These are phyloP conservation scores for Laspeyria flexula DNA, from an alignment of 2,888 invertebrate species.

Conservation along the genomic window DNA sequence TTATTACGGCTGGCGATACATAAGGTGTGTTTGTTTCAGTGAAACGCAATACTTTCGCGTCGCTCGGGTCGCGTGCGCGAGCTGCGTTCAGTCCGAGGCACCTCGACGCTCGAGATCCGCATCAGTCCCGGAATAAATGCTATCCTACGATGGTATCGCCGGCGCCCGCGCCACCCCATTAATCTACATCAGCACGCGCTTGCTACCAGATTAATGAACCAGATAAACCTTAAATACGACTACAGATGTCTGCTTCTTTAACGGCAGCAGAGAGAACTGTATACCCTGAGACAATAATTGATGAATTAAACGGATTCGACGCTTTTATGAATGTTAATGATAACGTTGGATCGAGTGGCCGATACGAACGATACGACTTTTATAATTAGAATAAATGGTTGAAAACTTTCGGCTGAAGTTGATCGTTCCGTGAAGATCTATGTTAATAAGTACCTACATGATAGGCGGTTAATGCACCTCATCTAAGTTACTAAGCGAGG, in stretches of 20 bases:
- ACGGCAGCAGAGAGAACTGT: slow-evolving; percentile 59
- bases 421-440: slow-evolving; percentile 59
- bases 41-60: slow-evolving; percentile 46
- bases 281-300: slow-evolving; percentile 70
- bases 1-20: slow-evolving; percentile 35
- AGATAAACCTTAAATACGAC: slow-evolving; percentile 83
- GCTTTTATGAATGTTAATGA: slow-evolving; percentile 77
- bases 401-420: slow-evolving; percentile 63
- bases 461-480: slow-evolving; percentile 58
- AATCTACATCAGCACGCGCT: slow-evolving; percentile 84
- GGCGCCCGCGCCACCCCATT: slow-evolving; percentile 78
- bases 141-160: slow-evolving; percentile 75
- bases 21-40: slow-evolving; percentile 29
- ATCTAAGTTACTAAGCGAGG: slow-evolving; percentile 40
- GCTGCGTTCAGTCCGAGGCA: slow-evolving; percentile 46
- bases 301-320: slow-evolving; percentile 76
- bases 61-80: slow-evolving; percentile 68
- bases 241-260: slow-evolving; percentile 74
- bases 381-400: slow-evolving; percentile 80
- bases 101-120: slow-evolving; percentile 59
- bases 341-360: slow-evolving; percentile 62
- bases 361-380: slow-evolving; percentile 61
- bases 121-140: slow-evolving; percentile 75
- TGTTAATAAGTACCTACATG: slow-evolving; percentile 54
- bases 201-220: slow-evolving; percentile 81